Evolutionary conservation across 1,140 invertebrate species (phyloP), one percentile per base, ranked within the genome.

Genomic region (Procambarus clarkii): DNA sequence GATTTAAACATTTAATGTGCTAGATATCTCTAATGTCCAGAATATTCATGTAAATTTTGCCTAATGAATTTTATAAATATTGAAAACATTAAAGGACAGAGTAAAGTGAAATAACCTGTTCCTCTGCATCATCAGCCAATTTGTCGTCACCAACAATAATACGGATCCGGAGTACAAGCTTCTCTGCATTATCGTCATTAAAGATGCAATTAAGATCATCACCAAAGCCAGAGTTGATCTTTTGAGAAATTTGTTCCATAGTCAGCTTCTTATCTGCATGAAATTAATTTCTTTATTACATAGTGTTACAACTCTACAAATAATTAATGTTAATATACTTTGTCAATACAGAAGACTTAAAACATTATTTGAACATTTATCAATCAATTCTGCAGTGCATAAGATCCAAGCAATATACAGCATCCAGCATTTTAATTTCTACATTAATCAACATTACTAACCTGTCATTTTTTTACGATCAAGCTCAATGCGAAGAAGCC

Each of bases 191-290:
- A 94, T 99, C 99, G 94, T 99, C 99, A 94, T 99, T 99, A 94
- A 99, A 99, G 64, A 99, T 99, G 94, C 99, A 99, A 94, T 99
- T 99, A 50, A 99, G 95, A 95, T 99, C 99, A 94, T 99, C 98
- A 91, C 99, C 99, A 95, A 99, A 99, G 45, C 98, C 98, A 91
- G 98, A 98, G 94, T 99, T 99, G 79, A 99, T 99, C 94, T 99
- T 99, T 94, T 99, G 99, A 2, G 99, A 98, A 93, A 99, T 99
- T 94, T 99, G 98, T 95, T 99, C 99, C 99, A 99, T 99, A 34
- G 98, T 99, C 54, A 99, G 95, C 95, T 99, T 99, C 94, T 99
- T 99, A 95, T 99, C 99, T 94, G 94, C 83, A 44, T 45, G 60
- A 64, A 64, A 64, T 54, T 54, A 64, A 64, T 21, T 9, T 58